These are phyloP conservation scores for Archocentrus centrarchus DNA, from an alignment of 2,113 vertebrate genomes.

Conservation along the genomic window DNA sequence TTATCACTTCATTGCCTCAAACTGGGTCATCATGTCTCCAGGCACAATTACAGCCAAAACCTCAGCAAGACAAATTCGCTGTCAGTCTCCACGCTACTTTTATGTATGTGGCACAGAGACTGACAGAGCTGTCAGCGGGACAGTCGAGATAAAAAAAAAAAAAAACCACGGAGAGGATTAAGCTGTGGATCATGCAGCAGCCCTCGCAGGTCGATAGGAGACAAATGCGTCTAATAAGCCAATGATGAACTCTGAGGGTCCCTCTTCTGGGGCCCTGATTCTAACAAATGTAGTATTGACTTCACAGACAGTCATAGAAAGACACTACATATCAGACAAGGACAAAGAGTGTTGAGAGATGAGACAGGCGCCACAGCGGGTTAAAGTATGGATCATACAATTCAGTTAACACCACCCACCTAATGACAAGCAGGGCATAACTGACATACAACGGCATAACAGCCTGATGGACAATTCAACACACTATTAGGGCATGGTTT, in stretches of 20 bases:
- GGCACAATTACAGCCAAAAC: constrained; percentile 67
- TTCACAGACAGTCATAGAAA: constrained; percentile 53
- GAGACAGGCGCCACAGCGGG: constrained; percentile 34
- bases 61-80: constrained; percentile 66
- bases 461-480: constrained; percentile 27
- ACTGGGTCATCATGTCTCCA: constrained; percentile 72
- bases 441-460: constrained; percentile 52
- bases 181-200: constrained; percentile 49
- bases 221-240: constrained; percentile 79
- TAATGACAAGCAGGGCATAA: constrained; percentile 45
- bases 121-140: constrained; percentile 47
- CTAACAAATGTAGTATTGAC: constrained; percentile 76
- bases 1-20: constrained; percentile 65
- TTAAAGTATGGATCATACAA: constrained; percentile 60
- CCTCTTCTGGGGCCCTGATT: constrained; percentile 51
- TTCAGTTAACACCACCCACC: constrained; percentile 44
- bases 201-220: constrained; percentile 68
- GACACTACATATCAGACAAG: constrained; percentile 20
- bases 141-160: constrained; percentile 16
- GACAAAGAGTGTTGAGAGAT: constrained; percentile 18
- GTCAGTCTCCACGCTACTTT: constrained; percentile 57
- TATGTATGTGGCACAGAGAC: constrained; percentile 27
- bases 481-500: background rate
- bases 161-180: constrained; percentile 30
- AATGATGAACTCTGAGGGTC: constrained; percentile 68